Conservation (phyloP, 2,797 vertebrate species). For the Pygocentrus nattereri region DNA sequence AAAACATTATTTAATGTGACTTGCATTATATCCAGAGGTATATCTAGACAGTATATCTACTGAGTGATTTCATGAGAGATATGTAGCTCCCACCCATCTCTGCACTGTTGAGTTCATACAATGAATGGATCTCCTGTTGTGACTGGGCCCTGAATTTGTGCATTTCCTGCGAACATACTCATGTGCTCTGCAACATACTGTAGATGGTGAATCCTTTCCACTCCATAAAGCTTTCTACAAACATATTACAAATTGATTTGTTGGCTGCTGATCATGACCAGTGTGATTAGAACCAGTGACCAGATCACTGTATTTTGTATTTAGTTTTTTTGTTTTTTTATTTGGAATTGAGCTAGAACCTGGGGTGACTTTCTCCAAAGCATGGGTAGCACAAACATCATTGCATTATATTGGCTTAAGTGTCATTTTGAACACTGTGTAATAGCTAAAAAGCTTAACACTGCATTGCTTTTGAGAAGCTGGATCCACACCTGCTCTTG, state of each 20-base stretch:
- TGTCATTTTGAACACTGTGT: conserved; percentile 31
- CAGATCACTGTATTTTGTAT: background rate
- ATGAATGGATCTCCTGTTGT: background rate
- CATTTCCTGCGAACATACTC: background rate
- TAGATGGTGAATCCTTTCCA: background rate
- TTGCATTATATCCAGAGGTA: conserved; percentile 19
- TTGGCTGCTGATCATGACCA: background rate
- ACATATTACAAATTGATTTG: background rate
- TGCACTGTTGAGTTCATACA: background rate
- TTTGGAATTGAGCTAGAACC: background rate
- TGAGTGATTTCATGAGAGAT: conserved; percentile 19
- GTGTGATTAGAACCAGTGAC: background rate
- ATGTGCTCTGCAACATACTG: background rate
- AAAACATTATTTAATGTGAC: conserved; percentile 30
- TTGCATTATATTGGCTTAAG: background rate
- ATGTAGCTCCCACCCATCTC: background rate
- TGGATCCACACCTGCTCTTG: conserved; percentile 2
- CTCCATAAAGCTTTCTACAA: background rate
- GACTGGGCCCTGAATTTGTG: background rate
- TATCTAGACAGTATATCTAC: conserved; percentile 16
- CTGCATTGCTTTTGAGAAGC: background rate
- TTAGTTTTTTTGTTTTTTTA: background rate
- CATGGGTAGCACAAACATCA: background rate
- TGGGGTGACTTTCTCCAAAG: background rate
- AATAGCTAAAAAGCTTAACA: background rate